Percentiles rank a stretch among this genome's conserved stretches.
Evolutionary conservation across 2,113 vertebrate species (phyloP).

Genomic region (Varanus komodoensis): DNA sequence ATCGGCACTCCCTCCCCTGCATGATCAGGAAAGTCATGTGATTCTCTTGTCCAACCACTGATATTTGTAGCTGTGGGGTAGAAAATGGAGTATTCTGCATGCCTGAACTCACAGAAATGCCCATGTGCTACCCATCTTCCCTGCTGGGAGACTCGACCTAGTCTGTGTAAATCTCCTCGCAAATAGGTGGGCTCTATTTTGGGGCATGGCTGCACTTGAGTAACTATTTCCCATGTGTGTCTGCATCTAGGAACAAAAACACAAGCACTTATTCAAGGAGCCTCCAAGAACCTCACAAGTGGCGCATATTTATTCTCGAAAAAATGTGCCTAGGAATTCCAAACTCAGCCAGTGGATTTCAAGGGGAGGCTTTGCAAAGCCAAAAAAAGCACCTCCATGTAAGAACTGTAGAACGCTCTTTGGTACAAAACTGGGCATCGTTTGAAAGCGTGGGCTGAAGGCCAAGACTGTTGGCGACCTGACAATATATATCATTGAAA

Average conservation of each 20-base stretch:
- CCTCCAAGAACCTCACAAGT: constrained; percentile 70
- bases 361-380: constrained; percentile 70
- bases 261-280: constrained; percentile 81
- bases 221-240: constrained; percentile 70
- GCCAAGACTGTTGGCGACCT: constrained; percentile 62
- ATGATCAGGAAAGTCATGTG: background rate
- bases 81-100: background rate
- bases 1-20: background rate
- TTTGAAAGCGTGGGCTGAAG: constrained; percentile 68
- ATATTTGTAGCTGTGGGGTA: background rate
- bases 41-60: background rate
- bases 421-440: constrained; percentile 72
- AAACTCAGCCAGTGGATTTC: constrained; percentile 67
- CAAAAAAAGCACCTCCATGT: constrained; percentile 83
- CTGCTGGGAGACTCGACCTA: constrained; percentile 36
- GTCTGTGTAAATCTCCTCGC: background rate
- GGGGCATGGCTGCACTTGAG: constrained; percentile 34
- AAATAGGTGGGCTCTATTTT: constrained; percentile 42
- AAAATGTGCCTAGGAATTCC: constrained; percentile 67
- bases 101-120: background rate
- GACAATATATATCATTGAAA: constrained; percentile 63
- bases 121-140: background rate
- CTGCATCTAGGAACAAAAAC: constrained; percentile 84
- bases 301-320: constrained; percentile 77
- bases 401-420: constrained; percentile 75